Percentiles rank a stretch among this genome's conserved stretches.
Conservation (phyloP, 2,797 vertebrate genomes). For the Takifugu ocellatus region DNA sequence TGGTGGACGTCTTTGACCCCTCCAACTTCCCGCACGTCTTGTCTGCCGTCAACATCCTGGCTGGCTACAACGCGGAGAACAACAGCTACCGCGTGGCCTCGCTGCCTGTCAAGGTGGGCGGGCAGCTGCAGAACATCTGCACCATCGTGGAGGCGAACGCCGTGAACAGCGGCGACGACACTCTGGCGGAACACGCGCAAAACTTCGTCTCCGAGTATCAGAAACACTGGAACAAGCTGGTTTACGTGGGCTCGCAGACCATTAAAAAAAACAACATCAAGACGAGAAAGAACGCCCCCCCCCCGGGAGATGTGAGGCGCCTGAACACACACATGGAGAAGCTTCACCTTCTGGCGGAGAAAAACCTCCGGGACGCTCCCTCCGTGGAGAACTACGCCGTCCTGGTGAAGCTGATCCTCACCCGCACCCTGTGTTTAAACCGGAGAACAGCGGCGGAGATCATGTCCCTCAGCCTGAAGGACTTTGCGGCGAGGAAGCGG, state of each 20-base stretch:
- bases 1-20: slow-evolving; percentile 60
- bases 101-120: slow-evolving; percentile 56
- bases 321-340: slow-evolving; percentile 48
- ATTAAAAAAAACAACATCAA: slow-evolving; percentile 28
- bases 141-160: slow-evolving; percentile 47
- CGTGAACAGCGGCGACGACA: slow-evolving; percentile 9
- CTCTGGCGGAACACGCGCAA: slow-evolving; percentile 31
- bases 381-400: slow-evolving; percentile 37
- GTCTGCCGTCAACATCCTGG: slow-evolving; percentile 52
- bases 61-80: slow-evolving; percentile 46
- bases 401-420: slow-evolving; percentile 31
- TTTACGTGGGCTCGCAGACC: slow-evolving; percentile 39
- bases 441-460: slow-evolving; percentile 37
- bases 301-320: slow-evolving; percentile 35
- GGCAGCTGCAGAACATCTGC: slow-evolving; percentile 58
- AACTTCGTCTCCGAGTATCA: slow-evolving; percentile 46
- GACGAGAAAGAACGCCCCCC: slow-evolving; percentile 17
- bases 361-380: slow-evolving; percentile 25
- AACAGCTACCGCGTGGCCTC: slow-evolving; percentile 41
- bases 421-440: slow-evolving; percentile 49
- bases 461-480: not conserved
- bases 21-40: slow-evolving; percentile 52
- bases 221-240: slow-evolving; percentile 44
- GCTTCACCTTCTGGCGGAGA: slow-evolving; percentile 28
- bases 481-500: slow-evolving; percentile 34